phyloP scores from a whole-genome alignment of 1,140 invertebrate genomes.

The Drosophila jambulina region DNA sequence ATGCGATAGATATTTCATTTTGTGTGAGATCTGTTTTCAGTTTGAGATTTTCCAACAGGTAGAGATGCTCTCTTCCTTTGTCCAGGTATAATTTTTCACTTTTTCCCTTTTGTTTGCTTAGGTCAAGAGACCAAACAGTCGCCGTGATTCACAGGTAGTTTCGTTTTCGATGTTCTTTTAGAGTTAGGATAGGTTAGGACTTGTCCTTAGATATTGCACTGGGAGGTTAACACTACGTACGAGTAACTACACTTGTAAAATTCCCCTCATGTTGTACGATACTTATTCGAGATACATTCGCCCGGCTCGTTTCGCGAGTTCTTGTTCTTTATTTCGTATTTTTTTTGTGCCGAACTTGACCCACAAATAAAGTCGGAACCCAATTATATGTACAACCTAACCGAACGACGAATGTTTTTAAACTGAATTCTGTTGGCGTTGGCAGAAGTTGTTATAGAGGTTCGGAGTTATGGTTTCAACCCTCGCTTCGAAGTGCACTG shows the following conservation, averaged over 20 bases:
- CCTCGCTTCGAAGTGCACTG: constrained; percentile 5
- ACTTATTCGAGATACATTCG: constrained; percentile 43
- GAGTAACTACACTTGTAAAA: constrained; percentile 18
- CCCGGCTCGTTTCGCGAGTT: constrained; percentile 23
- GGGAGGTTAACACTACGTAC: constrained; percentile 46
- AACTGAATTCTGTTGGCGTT: constrained; percentile 55
- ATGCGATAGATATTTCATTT: constrained; percentile 86
- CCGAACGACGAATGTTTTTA: constrained; percentile 53
- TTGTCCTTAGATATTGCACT: constrained; percentile 60
- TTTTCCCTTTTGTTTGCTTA: constrained; percentile 55
- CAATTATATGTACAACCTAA: constrained; percentile 68
- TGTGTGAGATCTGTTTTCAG: constrained; percentile 57
- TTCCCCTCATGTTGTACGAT: constrained; percentile 14
- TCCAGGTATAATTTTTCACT: constrained; percentile 46
- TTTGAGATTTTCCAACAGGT: constrained; percentile 48
- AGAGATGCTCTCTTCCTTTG: constrained; percentile 26
- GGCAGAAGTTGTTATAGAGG: constrained; percentile 21
- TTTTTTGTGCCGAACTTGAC: constrained; percentile 27
- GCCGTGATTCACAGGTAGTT: constrained; percentile 57
- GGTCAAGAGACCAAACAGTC: constrained; percentile 49
- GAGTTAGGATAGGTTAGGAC: constrained; percentile 46
- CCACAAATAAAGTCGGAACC: constrained; percentile 37
- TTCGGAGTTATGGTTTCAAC: constrained; percentile 32
- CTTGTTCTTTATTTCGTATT: constrained; percentile 39
- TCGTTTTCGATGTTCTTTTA: background rate